These are phyloP conservation scores for Endotricha flammealis DNA, from an alignment of 2,888 invertebrate genomes.

Conservation along the genomic window DNA sequence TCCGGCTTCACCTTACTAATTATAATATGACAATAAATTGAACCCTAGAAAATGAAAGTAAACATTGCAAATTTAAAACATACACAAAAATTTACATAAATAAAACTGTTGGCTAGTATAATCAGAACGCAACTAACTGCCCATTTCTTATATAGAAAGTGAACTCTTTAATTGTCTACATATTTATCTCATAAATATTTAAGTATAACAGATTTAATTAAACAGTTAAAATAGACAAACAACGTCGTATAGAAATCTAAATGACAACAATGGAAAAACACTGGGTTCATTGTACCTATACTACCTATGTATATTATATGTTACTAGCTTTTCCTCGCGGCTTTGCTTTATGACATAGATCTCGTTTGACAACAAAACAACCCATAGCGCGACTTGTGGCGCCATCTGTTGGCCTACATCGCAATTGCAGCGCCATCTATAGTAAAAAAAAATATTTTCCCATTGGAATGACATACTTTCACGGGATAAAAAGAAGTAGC, in stretches of 20 bases:
- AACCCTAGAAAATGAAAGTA: constrained; percentile 19
- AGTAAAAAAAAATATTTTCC: too few species aligned
- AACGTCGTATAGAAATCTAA: not conserved
- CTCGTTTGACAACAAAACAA: too few species aligned
- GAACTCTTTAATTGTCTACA: constrained; percentile 25
- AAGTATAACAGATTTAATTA: constrained; percentile 19
- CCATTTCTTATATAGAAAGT: constrained; percentile 36
- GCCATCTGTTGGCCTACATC: too few species aligned
- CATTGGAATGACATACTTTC: too few species aligned
- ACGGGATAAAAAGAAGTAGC: too few species aligned
- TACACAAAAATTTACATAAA: constrained; percentile 16
- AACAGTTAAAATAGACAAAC: constrained; percentile 14
- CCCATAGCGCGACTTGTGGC: too few species aligned
- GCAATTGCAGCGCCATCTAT: too few species aligned
- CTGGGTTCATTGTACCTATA: too few species aligned
- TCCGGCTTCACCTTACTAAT: not conserved
- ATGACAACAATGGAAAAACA: too few species aligned
- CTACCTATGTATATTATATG: too few species aligned
- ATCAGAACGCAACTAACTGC: constrained; percentile 42
- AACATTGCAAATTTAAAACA: constrained; percentile 15
- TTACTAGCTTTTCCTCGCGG: too few species aligned
- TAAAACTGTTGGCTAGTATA: constrained; percentile 19
- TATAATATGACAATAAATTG: not conserved
- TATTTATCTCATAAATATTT: constrained; percentile 27
- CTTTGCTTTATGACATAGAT: too few species aligned